Base-by-base conservation (phyloP, 2,797 vertebrate genomes). In the Falco biarmicus region DNA sequence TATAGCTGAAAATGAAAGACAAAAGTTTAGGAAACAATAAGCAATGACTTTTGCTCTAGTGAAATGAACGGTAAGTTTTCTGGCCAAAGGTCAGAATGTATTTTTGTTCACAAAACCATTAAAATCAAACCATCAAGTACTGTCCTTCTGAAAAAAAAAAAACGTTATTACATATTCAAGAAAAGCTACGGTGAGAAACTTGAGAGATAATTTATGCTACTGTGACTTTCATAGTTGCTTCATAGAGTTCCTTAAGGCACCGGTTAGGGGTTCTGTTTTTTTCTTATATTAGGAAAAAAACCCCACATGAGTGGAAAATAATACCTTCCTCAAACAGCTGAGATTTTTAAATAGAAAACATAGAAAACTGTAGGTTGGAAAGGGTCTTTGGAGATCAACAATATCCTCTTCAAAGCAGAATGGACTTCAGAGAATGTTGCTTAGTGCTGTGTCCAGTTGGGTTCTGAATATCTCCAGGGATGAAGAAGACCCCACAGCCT, bases 361-460 rank as follows among this genome's bases (percentile, higher is more conserved):
- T 5, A 54, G 25, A 17, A 87, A 85, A 80, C 25, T 25, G 0
- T 5, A 63, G 4, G 5, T 22, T 59, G 9, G 18, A 82, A 84
- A 37, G 21, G 5, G 54, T 25, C 66, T 81, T 59, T 82, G 11
- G 43, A 50, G 20, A 57, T 54, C 10, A 84, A 5, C 4, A 34
- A 41, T 41, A 9, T 21, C 22, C 1, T 22, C 7, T 63, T 79
- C 25, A 32, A 81, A 66, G 37, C 13, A 81, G 41, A 80, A 73
- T 18, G 14, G 87, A 56, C 9, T 68, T 64, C 24, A 37, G 47
- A 74, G 39, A 37, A 39, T 0, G 1, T 45, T 74, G 5, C 37
- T 74, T 50, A 71, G 7, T 1, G 1, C 9, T 6, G 1, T 9
- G 2, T 41, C 25, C 3, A 22, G 9, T 20, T 54, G 26, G 3